phyloP scores from a whole-genome alignment of 2,888 invertebrate genomes.

The Troglohyphantes excavatus region DNA sequence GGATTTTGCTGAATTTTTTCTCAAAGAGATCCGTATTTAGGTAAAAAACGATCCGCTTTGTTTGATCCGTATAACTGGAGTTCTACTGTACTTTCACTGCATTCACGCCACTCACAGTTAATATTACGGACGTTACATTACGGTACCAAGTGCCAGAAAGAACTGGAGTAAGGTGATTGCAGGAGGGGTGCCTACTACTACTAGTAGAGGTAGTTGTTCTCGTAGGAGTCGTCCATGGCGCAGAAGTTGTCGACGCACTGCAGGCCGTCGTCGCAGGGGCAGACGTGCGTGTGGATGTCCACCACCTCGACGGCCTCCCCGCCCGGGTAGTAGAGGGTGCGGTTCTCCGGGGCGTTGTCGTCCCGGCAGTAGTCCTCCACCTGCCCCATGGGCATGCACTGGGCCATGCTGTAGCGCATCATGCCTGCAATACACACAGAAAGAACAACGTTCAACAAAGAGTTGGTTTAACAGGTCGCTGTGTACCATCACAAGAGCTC shows the following conservation, averaged over 20 bases:
- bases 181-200: too few relatives aligned
- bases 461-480: neutral
- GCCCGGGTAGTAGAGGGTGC: conserved; percentile 74
- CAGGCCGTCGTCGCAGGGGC: conserved; percentile 68
- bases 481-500: neutral
- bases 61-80: too few relatives aligned
- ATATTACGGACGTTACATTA: too few relatives aligned
- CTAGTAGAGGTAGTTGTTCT: conserved; percentile 73
- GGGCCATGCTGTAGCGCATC: conserved; percentile 76
- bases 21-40: too few relatives aligned
- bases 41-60: too few relatives aligned
- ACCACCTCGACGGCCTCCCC: conserved; percentile 58
- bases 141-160: too few relatives aligned
- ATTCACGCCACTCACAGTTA: too few relatives aligned
- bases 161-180: too few relatives aligned
- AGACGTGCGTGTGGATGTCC: conserved; percentile 70
- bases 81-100: too few relatives aligned
- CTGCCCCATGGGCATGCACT: conserved; percentile 67
- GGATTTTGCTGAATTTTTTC: too few relatives aligned
- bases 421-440: conserved; percentile 55
- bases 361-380: conserved; percentile 73
- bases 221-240: conserved; percentile 64
- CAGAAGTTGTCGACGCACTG: conserved; percentile 70
- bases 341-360: conserved; percentile 69
- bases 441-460: too few relatives aligned